These are phyloP conservation scores for Pocillopora grandis DNA, from an alignment of 92 coral and sea anemone genomes.

Conservation along the genomic window DNA sequence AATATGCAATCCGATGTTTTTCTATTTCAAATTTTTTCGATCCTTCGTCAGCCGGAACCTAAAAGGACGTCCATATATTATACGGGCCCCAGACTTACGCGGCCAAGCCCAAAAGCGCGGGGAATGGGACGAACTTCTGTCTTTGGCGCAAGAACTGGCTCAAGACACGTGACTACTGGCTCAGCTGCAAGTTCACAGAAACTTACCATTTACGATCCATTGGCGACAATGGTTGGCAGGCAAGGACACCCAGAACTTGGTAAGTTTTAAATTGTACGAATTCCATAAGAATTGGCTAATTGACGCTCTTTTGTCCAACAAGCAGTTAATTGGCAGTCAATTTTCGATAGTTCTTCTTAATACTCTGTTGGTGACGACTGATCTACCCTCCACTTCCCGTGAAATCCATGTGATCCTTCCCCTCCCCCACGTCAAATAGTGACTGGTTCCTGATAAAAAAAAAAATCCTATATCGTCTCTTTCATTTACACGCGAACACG, in stretches of 20 bases:
- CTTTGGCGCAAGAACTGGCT: neutral
- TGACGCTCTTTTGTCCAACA: too few species aligned
- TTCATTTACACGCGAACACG: too few species aligned
- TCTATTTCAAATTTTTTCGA: neutral
- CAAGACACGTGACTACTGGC: neutral
- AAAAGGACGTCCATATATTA: constrained; percentile 72
- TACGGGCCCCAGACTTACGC: constrained; percentile 61
- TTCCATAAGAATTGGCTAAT: too few species aligned
- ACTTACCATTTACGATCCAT: constrained; percentile 38
- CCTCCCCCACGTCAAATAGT: too few species aligned
- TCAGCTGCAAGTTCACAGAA: neutral
- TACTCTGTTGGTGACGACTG: too few species aligned
- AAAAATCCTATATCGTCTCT: too few species aligned
- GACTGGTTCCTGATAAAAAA: too few species aligned
- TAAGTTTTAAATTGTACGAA: neutral
- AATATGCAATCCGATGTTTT: neutral
- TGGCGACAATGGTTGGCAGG: constrained; percentile 54
- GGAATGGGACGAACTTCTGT: constrained; percentile 29
- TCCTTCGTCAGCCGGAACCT: constrained; percentile 6
- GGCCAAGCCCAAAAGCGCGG: constrained; percentile 30
- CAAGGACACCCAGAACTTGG: constrained; percentile 42
- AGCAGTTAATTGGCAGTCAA: too few species aligned
- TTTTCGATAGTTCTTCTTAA: too few species aligned
- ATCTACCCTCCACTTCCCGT: too few species aligned
- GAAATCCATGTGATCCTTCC: too few species aligned